These are phyloP conservation scores for Acanthornis magna DNA, from an alignment of 2,797 vertebrate species.

Conservation along the genomic window DNA sequence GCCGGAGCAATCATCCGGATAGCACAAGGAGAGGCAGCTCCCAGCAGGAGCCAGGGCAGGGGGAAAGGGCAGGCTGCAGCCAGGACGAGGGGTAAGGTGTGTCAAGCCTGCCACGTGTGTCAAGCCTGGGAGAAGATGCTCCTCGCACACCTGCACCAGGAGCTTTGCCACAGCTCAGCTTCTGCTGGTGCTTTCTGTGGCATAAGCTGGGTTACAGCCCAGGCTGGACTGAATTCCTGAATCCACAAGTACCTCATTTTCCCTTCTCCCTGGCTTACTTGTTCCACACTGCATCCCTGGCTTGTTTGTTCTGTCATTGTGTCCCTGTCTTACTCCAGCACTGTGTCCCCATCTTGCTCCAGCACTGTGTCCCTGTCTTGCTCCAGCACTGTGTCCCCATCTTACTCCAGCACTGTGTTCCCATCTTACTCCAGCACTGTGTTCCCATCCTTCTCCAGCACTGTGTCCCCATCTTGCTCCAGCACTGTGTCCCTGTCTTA, in stretches of 20 bases:
- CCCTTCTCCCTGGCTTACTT: no score
- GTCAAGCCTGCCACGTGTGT: background rate
- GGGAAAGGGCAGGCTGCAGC: background rate
- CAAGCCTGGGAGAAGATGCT: background rate
- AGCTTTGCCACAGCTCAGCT: background rate
- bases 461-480: background rate
- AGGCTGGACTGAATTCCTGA: background rate
- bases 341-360: background rate
- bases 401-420: no score
- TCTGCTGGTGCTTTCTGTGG: background rate
- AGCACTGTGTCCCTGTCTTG: no score
- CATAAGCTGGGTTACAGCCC: background rate
- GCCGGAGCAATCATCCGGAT: rapidly evolving
- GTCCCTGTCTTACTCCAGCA: background rate
- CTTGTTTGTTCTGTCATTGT: background rate
- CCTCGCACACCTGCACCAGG: background rate
- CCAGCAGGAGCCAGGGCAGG: background rate
- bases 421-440: no score
- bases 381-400: no score
- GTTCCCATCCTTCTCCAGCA: no score
- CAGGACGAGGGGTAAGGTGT: rapidly evolving
- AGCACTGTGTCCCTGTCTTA: rapidly evolving
- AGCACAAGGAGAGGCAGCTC: background rate
- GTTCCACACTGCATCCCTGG: background rate
- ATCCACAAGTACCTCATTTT: background rate